A percentile compares a stretch with the other conserved stretches of the same genome.
Evolutionary conservation across 2,888 invertebrate species (phyloP).

Genomic region (Himalopsyche tibetana): DNA sequence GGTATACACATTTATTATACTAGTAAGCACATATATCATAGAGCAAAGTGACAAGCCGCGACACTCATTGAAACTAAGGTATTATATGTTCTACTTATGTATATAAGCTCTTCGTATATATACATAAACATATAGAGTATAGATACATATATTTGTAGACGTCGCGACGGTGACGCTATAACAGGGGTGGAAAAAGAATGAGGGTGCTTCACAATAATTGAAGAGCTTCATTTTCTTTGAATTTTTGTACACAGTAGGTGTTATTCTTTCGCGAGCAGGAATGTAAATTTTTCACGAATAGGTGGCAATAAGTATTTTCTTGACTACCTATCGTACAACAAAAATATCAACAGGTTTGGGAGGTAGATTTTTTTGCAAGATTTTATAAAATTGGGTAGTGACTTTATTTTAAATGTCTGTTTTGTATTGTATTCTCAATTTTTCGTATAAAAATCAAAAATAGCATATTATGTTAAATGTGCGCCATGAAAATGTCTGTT

Average conservation of each 20-base stretch:
- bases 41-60: background rate
- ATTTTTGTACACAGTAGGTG: background rate
- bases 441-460: too few species aligned
- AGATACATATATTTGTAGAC: background rate
- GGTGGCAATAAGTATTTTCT: background rate
- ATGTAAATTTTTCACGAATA: background rate
- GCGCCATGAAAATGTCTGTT: too few species aligned
- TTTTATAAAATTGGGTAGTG: too few species aligned
- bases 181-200: conserved; percentile 11
- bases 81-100: background rate
- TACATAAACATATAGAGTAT: background rate
- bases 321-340: too few species aligned
- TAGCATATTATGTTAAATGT: too few species aligned
- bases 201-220: conserved; percentile 22
- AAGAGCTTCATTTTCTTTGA: conserved; percentile 34
- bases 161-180: conserved; percentile 5
- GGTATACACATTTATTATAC: too few species aligned
- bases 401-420: too few species aligned
- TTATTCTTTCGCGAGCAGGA: background rate
- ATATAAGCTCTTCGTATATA: background rate
- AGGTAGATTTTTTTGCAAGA: too few species aligned
- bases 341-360: too few species aligned
- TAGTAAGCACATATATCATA: background rate
- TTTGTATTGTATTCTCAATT: too few species aligned
- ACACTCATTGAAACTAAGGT: conserved; percentile 10